Evolutionary conservation across 2,888 invertebrate genomes (phyloP), one percentile per base, ranked within the genome.

Genomic region (Nipponacmea schrenckii): DNA sequence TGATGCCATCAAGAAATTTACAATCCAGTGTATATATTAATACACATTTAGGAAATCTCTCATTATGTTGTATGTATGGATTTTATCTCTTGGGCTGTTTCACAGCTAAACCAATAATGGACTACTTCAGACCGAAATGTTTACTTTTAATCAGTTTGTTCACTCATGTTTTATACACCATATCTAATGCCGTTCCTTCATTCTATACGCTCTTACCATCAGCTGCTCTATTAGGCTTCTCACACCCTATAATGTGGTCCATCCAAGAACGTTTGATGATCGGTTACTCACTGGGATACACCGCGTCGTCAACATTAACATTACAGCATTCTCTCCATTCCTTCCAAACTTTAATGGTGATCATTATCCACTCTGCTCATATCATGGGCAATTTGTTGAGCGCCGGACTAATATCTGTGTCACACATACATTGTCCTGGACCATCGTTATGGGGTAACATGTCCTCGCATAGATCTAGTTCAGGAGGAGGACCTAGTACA

Each of bases 361-460:
- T 85, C 45, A 83, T 83, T 65, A 81, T 83, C 68, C 85, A 85
- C 72, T 80, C 82, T 10, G 84, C 85, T 5, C 85, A 85, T 69
- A 82, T 85, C 48, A 73, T 85, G 46, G 85, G 85, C 62, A 85
- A 85, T 68, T 78, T 84, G 0, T 71, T 85, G 7, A 82, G 83
- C 67, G 83, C 84, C 0, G 79, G 78, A 4, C 78, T 84, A 26
- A 73, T 85, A 31, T 82, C 80, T 31, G 77, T 78, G 24, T 77
- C 80, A 31, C 80, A 77, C 31, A 75, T 72, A 65, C 69, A 76
- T 45, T 77, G 76, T 64, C 71, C 71, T 27, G 74, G 75, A 26
- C 68, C 69, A 26, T 69, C 68, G 71, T 70, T 50, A n/a, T 67
- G 46, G 20, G 62, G 66, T 24, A 56, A 46, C 5, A 44, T 50